Percentiles rank a stretch among this genome's conserved stretches.
phyloP scores from a whole-genome alignment of 2,113 vertebrate genomes.

The Alligator sinensis region DNA sequence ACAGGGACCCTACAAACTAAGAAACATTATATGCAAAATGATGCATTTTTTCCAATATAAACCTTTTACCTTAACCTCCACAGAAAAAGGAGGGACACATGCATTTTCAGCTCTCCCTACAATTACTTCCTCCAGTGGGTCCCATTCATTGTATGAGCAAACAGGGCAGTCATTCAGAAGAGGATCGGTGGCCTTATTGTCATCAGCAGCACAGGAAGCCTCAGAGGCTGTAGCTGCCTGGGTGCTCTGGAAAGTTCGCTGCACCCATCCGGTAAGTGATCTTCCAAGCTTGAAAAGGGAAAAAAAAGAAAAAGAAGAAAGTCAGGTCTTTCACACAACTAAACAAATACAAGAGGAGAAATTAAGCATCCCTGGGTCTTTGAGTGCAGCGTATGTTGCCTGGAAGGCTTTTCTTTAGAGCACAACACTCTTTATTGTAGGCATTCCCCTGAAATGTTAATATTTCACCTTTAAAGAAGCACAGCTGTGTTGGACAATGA shows the following conservation, averaged over 20 bases:
- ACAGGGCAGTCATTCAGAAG: conserved; percentile 88
- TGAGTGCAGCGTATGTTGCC: accelerated
- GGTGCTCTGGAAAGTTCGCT: conserved; percentile 91
- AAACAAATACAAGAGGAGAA: background rate
- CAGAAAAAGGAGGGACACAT: conserved; percentile 92
- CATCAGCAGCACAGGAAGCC: conserved; percentile 80
- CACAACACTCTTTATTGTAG: background rate
- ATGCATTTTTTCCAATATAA: background rate
- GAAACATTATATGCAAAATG: accelerated
- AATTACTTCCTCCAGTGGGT: conserved; percentile 96
- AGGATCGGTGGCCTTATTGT: conserved; percentile 78
- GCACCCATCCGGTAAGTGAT: conserved; percentile 87
- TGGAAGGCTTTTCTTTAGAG: background rate
- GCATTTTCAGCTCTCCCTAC: conserved; percentile 97
- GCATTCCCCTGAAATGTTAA: background rate
- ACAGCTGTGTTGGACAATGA: background rate
- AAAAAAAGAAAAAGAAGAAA: background rate
- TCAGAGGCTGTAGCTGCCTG: conserved; percentile 86
- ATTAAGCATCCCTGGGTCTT: background rate
- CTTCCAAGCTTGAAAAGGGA: conserved; percentile 83
- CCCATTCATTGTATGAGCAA: conserved; percentile 96
- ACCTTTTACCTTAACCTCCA: conserved; percentile 94
- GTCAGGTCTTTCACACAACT: background rate
- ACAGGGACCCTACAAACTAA: background rate
- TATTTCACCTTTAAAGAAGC: accelerated